These are phyloP conservation scores for Diorhabda elongata DNA, from an alignment of 1,140 invertebrate species.

Conservation along the genomic window DNA sequence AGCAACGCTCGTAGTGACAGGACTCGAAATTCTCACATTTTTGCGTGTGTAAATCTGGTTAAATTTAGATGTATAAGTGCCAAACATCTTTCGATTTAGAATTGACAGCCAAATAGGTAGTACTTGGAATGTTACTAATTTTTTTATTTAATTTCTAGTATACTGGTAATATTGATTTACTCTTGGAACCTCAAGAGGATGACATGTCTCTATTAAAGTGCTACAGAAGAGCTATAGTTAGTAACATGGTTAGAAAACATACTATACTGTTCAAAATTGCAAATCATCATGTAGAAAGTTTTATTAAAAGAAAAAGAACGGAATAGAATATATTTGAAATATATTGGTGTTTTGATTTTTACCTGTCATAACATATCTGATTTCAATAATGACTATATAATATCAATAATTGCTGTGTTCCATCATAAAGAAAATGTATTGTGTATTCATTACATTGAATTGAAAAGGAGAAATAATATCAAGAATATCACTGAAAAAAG, in stretches of 20 bases:
- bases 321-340: not conserved
- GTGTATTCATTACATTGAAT: not conserved
- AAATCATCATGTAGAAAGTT: conserved; percentile 52
- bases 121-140: no score
- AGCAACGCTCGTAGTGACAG: no score
- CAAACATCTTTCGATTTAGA: no score
- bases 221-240: conserved; percentile 59
- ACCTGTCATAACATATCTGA: no score
- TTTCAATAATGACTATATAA: no score
- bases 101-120: no score
- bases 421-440: not conserved
- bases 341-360: not conserved
- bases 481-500: no score
- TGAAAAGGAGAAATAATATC: no score
- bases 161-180: conserved; percentile 54
- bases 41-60: no score
- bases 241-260: conserved; percentile 52
- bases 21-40: no score
- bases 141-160: conserved; percentile 40
- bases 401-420: not conserved
- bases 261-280: conserved; percentile 63
- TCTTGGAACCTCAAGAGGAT: conserved; percentile 62
- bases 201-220: conserved; percentile 62
- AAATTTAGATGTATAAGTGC: no score
- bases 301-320: conserved; percentile 16